phyloP scores from a whole-genome alignment of 2,113 vertebrate species.

The Scartelaos histophorus region DNA sequence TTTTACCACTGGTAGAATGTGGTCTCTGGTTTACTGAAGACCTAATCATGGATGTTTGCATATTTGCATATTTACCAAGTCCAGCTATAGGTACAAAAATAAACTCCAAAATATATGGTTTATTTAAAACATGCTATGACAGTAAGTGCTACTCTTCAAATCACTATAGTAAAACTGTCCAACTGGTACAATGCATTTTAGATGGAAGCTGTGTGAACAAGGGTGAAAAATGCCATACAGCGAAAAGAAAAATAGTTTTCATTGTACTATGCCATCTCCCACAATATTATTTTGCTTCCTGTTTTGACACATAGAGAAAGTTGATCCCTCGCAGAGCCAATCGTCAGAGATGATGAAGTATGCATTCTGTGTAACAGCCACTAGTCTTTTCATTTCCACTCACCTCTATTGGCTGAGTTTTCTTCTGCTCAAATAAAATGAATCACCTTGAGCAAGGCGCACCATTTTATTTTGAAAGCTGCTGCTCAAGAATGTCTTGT shows the following conservation, averaged over 20 bases:
- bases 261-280: constrained; percentile 7
- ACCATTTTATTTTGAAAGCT: constrained; percentile 34
- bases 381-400: constrained; percentile 18
- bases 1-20: too few species aligned
- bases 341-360: constrained; percentile 26
- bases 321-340: constrained; percentile 23
- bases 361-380: constrained; percentile 19
- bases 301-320: constrained; percentile 24
- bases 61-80: background rate
- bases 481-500: constrained; percentile 11
- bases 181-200: background rate
- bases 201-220: background rate
- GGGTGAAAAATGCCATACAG: background rate
- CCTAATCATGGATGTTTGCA: background rate
- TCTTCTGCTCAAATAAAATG: constrained; percentile 27
- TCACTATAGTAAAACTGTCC: constrained; percentile 33
- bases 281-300: constrained; percentile 3
- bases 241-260: constrained; percentile 1
- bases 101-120: background rate
- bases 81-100: background rate
- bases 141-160: constrained; percentile 31
- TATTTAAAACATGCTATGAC: background rate
- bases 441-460: constrained; percentile 22
- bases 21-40: background rate
- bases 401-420: constrained; percentile 1